phyloP scores from a whole-genome alignment of 2,113 vertebrate species.

The Nycticorax nycticorax region DNA sequence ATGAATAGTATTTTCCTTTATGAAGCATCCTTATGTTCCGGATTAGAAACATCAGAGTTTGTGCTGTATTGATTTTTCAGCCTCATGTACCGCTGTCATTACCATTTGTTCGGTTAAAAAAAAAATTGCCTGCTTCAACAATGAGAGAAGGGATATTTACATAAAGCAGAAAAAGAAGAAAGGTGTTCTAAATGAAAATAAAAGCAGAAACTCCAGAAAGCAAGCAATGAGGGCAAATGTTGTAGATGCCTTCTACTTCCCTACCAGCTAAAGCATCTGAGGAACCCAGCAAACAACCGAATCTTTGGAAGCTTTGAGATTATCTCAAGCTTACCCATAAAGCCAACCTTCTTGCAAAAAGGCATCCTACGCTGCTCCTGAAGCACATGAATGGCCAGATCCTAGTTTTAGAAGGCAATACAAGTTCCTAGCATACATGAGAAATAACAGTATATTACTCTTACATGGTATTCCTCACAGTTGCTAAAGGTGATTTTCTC shows the following conservation, averaged over 20 bases:
- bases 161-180: neutral
- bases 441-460: neutral
- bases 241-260: neutral
- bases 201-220: neutral
- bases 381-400: neutral
- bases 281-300: neutral
- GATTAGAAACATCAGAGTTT: neutral
- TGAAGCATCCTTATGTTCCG: neutral
- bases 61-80: neutral
- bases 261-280: neutral
- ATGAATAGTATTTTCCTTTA: neutral
- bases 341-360: neutral
- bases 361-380: neutral
- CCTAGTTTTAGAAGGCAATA: neutral
- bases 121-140: neutral
- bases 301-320: neutral
- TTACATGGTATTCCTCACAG: conserved; percentile 21
- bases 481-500: neutral
- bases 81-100: neutral
- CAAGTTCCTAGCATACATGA: neutral
- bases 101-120: neutral
- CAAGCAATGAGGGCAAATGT: neutral
- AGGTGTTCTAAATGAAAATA: neutral
- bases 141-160: neutral
- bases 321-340: neutral